These are phyloP conservation scores for Teleogryllus oceanicus DNA, from an alignment of 2,888 invertebrate species.

Conservation along the genomic window DNA sequence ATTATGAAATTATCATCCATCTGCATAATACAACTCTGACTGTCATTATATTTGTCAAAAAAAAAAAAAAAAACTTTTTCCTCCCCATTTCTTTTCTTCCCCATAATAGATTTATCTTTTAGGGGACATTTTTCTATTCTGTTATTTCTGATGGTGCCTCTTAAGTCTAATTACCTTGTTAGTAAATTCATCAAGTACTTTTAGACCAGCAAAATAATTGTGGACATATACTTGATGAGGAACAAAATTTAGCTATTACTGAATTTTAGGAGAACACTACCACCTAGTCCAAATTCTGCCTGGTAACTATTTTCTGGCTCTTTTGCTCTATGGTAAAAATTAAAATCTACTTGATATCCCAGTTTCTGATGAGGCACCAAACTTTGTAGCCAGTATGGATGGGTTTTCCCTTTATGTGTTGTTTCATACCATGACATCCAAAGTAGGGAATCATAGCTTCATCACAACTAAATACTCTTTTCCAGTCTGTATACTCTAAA, in stretches of 20 bases:
- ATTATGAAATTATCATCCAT: too few species aligned
- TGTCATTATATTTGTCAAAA: neutral
- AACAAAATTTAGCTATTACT: neutral
- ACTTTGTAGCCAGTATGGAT: constrained; percentile 38
- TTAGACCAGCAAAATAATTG: constrained; percentile 2
- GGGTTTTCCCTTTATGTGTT: constrained; percentile 32
- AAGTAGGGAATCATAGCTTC: too few species aligned
- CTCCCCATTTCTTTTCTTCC: constrained; percentile 10
- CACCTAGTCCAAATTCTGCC: neutral
- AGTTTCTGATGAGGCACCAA: constrained; percentile 31
- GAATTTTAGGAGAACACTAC: neutral
- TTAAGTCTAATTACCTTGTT: neutral
- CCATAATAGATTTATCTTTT: neutral
- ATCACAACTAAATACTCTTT: neutral
- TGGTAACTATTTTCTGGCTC: constrained; percentile 21
- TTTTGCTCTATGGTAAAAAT: constrained; percentile 19
- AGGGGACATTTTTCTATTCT: constrained; percentile 21
- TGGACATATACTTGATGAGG: constrained; percentile 11
- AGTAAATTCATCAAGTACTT: constrained; percentile 18
- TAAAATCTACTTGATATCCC: constrained; percentile 23
- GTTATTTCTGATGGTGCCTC: constrained; percentile 19
- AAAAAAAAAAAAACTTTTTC: neutral
- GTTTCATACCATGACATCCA: constrained; percentile 29
- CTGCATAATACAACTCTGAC: neutral
- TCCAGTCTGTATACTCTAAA: neutral